A percentile compares a stretch with the other conserved stretches of the same genome.
Evolutionary conservation across 1,140 invertebrate species (phyloP).

Genomic region (Oncopodura yosiiana): DNA sequence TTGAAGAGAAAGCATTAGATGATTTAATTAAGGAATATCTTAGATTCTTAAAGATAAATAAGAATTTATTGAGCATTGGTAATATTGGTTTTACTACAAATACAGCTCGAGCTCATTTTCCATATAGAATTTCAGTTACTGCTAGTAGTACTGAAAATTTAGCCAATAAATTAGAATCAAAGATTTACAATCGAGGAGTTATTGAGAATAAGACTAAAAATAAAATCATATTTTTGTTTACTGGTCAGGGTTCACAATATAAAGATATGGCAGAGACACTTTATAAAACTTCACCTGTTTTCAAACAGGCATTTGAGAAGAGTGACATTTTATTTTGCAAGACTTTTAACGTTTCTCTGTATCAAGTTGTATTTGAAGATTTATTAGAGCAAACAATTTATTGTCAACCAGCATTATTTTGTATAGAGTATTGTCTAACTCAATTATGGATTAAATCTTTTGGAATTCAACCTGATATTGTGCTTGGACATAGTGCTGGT

Average conservation of each 20-base stretch:
- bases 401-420: constrained; percentile 27
- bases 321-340: constrained; percentile 5
- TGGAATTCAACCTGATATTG: constrained; percentile 16
- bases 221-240: constrained; percentile 23
- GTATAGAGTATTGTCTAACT: constrained; percentile 19
- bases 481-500: constrained; percentile 25
- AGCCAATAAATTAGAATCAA: constrained; percentile 2
- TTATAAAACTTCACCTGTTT: constrained; percentile 16
- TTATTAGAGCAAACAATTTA: constrained; percentile 14
- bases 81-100: constrained; percentile 15
- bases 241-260: constrained; percentile 29
- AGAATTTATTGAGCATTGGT: constrained; percentile 1
- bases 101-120: constrained; percentile 20
- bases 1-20: constrained; percentile 15
- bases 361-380: not conserved
- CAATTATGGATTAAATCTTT: constrained; percentile 22
- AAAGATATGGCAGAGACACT: constrained; percentile 18
- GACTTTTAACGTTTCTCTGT: not conserved
- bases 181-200: constrained; percentile 10
- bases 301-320: constrained; percentile 8
- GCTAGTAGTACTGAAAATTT: constrained; percentile 8
- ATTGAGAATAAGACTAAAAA: not conserved
- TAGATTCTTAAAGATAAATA: constrained; percentile 8
- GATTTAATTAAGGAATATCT: constrained; percentile 13
- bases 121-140: constrained; percentile 6